phyloP scores from a whole-genome alignment of 1,140 invertebrate species.

The Ceratina australensis region DNA sequence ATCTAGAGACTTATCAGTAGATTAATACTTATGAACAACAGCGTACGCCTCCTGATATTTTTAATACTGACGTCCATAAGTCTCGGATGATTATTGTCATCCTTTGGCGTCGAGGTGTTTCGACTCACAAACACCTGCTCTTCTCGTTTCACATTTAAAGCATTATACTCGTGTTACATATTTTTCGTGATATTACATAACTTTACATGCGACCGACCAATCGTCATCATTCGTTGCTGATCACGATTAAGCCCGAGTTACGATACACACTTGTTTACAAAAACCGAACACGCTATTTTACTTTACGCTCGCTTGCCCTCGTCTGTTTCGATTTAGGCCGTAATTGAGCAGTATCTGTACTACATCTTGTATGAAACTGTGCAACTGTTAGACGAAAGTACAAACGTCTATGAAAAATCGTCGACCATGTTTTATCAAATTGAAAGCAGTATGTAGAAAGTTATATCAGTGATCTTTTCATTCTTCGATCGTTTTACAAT shows the following conservation, averaged over 20 bases:
- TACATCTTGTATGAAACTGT: constrained; percentile 19
- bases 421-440: neutral
- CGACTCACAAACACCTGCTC: neutral
- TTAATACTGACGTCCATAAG: neutral
- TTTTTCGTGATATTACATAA: neutral
- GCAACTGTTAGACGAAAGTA: neutral
- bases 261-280: constrained; percentile 47
- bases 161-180: neutral
- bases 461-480: neutral
- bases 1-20: no score
- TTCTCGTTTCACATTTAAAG: neutral
- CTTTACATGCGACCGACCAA: neutral
- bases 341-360: constrained; percentile 54
- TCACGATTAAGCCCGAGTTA: constrained; percentile 46
- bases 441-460: neutral
- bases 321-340: constrained; percentile 53
- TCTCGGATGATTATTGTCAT: constrained; percentile 15
- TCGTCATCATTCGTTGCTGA: neutral
- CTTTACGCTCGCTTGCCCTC: constrained; percentile 34
- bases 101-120: neutral
- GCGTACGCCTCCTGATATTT: neutral
- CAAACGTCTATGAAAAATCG: neutral
- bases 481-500: no score
- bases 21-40: no score
- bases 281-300: constrained; percentile 26